Conservation (phyloP, 2,888 invertebrate species). For the Sarcophaga subvicina region DNA sequence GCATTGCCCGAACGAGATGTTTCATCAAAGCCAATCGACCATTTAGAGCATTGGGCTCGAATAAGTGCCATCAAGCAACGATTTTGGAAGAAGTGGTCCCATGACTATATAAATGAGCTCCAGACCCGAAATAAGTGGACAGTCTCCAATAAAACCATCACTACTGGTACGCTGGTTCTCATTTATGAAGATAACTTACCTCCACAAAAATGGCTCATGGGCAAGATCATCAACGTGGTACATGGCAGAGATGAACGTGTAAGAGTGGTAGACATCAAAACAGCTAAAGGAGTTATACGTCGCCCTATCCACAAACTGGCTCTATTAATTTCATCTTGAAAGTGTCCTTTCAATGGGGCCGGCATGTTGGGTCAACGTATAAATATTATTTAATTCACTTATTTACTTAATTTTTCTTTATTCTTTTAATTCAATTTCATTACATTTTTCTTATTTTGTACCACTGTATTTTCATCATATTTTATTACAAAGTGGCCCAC, state of each 20-base stretch:
- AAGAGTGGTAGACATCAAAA: conserved; percentile 31
- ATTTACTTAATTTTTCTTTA: no score
- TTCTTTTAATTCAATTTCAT: no score
- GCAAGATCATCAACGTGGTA: no score
- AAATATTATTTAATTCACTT: neutral
- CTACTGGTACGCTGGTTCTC: conserved; percentile 35
- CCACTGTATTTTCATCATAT: no score
- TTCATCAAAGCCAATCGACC: neutral
- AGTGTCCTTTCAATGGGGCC: conserved; percentile 45
- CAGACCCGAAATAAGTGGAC: conserved; percentile 50
- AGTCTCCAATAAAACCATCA: conserved; percentile 28
- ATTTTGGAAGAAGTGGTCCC: conserved; percentile 56
- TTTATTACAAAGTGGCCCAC: no score
- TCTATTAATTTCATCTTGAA: neutral
- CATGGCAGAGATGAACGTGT: no score
- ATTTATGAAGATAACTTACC: conserved; percentile 3
- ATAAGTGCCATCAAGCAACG: conserved; percentile 44
- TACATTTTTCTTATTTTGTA: no score
- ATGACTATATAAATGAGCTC: conserved; percentile 61
- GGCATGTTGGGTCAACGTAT: conserved; percentile 47
- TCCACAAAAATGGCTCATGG: no score
- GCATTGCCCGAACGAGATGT: conserved; percentile 32
- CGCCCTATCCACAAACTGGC: conserved; percentile 38
- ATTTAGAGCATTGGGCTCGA: neutral
- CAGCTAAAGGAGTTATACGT: conserved; percentile 31